These are phyloP conservation scores for Numenius arquata DNA, from an alignment of 2,113 vertebrate genomes.

Conservation along the genomic window DNA sequence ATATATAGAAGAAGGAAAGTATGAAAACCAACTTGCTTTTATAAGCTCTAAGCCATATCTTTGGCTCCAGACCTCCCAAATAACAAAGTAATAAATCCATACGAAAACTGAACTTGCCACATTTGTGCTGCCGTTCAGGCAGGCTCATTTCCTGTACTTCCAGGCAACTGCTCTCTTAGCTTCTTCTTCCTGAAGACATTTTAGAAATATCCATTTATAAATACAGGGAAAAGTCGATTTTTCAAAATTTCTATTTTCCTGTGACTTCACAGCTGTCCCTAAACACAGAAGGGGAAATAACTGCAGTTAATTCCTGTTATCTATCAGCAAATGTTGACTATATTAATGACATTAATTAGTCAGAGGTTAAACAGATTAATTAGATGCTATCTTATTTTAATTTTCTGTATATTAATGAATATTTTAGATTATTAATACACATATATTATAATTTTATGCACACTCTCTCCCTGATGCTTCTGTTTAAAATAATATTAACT, in stretches of 20 bases:
- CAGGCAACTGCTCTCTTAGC: neutral
- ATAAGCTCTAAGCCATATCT: neutral
- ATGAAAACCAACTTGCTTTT: neutral
- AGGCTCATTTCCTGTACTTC: neutral
- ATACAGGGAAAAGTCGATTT: neutral
- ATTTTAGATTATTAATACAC: neutral
- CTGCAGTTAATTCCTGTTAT: neutral
- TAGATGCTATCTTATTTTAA: neutral
- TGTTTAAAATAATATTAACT: neutral
- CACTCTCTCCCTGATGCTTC: neutral
- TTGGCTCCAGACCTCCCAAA: neutral
- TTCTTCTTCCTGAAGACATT: neutral
- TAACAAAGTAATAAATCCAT: neutral
- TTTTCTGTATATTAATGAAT: neutral
- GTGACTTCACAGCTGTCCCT: neutral
- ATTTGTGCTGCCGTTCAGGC: neutral
- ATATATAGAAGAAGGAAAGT: neutral
- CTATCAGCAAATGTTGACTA: neutral
- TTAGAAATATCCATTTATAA: neutral
- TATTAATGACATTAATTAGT: slow-evolving; percentile 1
- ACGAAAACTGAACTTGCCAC: neutral
- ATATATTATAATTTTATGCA: neutral
- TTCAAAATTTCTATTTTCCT: neutral
- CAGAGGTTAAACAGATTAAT: neutral
- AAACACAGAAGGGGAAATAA: neutral